Evolutionary conservation across 2,888 invertebrate genomes (phyloP).

Genomic region (Trilocha varians): DNA sequence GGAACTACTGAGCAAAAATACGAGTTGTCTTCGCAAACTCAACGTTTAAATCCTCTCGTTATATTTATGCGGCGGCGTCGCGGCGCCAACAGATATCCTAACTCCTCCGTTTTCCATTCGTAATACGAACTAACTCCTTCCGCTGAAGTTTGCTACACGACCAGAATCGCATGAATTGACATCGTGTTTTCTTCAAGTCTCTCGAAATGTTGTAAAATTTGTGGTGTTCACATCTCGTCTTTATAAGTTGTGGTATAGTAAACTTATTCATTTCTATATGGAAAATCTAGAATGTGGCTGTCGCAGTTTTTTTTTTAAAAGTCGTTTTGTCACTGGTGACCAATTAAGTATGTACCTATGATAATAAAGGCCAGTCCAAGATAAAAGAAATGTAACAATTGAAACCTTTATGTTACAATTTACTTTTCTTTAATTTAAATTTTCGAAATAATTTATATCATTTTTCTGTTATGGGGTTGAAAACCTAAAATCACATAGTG

Average conservation of each 20-base stretch:
- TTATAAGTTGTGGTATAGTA: no score
- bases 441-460: no score
- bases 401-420: no score
- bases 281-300: no score
- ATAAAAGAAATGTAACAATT: not conserved
- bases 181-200: not conserved
- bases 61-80: not conserved
- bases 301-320: no score
- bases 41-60: not conserved
- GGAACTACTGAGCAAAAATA: not conserved
- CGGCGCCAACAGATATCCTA: not conserved
- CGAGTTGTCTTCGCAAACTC: not conserved
- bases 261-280: no score
- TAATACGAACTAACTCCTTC: slow-evolving; percentile 1
- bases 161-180: not conserved
- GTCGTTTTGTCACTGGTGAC: no score
- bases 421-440: no score
- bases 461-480: no score
- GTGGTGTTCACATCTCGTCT: no score
- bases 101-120: not conserved
- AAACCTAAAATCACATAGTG: no score
- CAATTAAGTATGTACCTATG: not conserved
- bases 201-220: not conserved
- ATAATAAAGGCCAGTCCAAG: not conserved
- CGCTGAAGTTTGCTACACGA: slow-evolving; percentile 9